A percentile compares a stretch with the other conserved stretches of the same genome.
Evolutionary conservation across 2,113 vertebrate species (phyloP).

Genomic region (Ramphastos sulfuratus): DNA sequence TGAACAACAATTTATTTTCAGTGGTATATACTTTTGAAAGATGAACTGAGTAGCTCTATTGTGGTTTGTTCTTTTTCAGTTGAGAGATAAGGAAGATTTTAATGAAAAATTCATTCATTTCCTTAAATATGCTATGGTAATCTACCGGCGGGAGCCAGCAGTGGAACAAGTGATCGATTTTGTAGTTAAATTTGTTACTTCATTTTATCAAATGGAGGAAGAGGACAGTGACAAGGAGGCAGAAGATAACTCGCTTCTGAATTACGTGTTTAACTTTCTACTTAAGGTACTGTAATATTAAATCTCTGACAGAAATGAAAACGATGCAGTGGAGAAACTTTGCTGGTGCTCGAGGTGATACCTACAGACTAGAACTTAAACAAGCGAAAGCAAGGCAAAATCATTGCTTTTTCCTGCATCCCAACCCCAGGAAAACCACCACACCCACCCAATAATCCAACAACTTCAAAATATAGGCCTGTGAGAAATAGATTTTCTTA

Average conservation of each 20-base stretch:
- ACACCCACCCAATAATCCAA: background rate
- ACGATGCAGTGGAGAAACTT: background rate
- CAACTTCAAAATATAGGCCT: background rate
- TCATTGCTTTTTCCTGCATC: background rate
- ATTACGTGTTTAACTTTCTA: conserved; percentile 89
- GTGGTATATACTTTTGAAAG: background rate
- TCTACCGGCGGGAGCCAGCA: conserved; percentile 89
- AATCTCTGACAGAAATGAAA: background rate
- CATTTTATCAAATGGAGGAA: conserved; percentile 78
- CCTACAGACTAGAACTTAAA: background rate
- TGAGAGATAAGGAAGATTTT: conserved; percentile 84
- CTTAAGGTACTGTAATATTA: conserved; percentile 82
- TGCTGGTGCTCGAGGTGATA: background rate
- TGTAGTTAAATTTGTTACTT: conserved; percentile 87
- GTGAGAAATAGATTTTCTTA: background rate
- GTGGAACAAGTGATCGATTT: conserved; percentile 92
- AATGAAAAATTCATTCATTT: conserved; percentile 88
- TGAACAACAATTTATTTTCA: background rate
- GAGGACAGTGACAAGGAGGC: conserved; percentile 64
- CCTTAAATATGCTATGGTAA: conserved; percentile 90
- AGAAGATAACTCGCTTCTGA: conserved; percentile 82
- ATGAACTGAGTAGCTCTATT: background rate
- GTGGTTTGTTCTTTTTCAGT: conserved; percentile 70
- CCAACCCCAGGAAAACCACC: background rate
- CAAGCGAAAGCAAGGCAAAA: background rate